Evolutionary conservation across 1,140 invertebrate genomes (phyloP).

Genomic region (Pseudoatta argentina): DNA sequence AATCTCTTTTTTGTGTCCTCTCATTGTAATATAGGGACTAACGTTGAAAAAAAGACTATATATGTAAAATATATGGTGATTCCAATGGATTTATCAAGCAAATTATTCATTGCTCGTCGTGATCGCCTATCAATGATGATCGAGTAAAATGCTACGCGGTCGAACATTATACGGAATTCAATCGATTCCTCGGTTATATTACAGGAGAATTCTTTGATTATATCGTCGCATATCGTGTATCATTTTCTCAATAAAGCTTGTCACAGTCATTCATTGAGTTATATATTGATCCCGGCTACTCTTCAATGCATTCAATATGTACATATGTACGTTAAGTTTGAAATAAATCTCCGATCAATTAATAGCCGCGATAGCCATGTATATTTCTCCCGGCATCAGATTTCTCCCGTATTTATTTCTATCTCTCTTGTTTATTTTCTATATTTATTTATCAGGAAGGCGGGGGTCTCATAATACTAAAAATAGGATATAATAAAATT

Average conservation of each 20-base stretch:
- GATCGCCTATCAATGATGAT: slow-evolving; percentile 2
- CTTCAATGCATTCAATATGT: slow-evolving; percentile 14
- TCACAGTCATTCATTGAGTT: slow-evolving; percentile 34
- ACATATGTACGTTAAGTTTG: slow-evolving; percentile 12
- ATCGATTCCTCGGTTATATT: slow-evolving; percentile 66
- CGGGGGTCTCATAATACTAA: background rate
- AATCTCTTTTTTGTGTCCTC: too few species aligned
- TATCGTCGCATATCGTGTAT: slow-evolving; percentile 49
- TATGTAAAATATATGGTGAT: background rate
- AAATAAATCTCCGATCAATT: slow-evolving; percentile 41
- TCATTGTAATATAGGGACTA: background rate
- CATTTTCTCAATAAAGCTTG: slow-evolving; percentile 47
- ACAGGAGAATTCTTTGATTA: slow-evolving; percentile 26
- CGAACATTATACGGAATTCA: slow-evolving; percentile 20
- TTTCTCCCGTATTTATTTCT: background rate
- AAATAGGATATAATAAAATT: background rate
- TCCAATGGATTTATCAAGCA: background rate
- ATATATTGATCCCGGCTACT: slow-evolving; percentile 44
- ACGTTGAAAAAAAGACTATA: background rate
- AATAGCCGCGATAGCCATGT: slow-evolving; percentile 21
- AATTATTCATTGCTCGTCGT: background rate
- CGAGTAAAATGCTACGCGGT: background rate
- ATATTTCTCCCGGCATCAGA: background rate
- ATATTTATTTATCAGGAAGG: slow-evolving; percentile 9
- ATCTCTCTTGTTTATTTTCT: slow-evolving; percentile 1